Percentiles rank a stretch among this genome's conserved stretches.
phyloP scores from a whole-genome alignment of 2,113 vertebrate species.

The Pseudorhombus dupliciocellatus region DNA sequence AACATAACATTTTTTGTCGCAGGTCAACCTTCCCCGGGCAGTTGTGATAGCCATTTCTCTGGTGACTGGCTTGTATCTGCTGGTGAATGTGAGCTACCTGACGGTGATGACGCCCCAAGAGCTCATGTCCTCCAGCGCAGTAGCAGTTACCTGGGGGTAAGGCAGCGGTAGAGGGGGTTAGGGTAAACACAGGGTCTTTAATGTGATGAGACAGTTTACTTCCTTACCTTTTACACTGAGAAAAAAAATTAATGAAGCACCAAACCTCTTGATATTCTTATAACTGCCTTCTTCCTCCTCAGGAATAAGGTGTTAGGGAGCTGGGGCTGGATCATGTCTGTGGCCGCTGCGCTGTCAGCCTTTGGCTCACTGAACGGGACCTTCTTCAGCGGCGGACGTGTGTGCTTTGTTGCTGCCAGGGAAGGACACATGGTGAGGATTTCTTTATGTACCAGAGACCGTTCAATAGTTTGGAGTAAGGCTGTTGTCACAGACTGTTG shows the following conservation, averaged over 20 bases:
- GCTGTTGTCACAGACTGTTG: not conserved
- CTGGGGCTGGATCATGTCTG: conserved; percentile 90
- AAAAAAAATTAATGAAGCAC: not conserved
- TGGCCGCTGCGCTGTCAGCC: conserved; percentile 86
- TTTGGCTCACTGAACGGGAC: conserved; percentile 87
- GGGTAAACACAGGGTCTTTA: not conserved
- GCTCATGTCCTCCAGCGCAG: conserved; percentile 84
- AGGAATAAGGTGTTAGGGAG: conserved; percentile 88
- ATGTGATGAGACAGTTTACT: no score
- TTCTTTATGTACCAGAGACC: not conserved
- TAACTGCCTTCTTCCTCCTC: not conserved
- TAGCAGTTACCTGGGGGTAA: conserved; percentile 91
- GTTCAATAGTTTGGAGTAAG: not conserved
- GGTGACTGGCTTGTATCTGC: conserved; percentile 87
- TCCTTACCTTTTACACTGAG: no score
- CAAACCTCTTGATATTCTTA: not conserved
- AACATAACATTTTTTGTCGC: not conserved
- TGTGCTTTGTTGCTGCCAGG: conserved; percentile 89
- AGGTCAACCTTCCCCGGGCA: conserved; percentile 89
- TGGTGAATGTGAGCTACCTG: conserved; percentile 91
- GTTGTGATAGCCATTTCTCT: conserved; percentile 87
- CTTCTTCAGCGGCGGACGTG: conserved; percentile 85
- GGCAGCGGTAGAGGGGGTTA: conserved; percentile 18
- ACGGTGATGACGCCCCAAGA: conserved; percentile 86
- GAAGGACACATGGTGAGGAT: conserved; percentile 90